Conservation (phyloP, 2,113 vertebrate genomes). For the sheep (Ovis aries) region ARS-UI_Ramb_v3.0 NC_082741.1:4559501-4560000, state of each 20-base stretch:
- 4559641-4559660: rapidly evolving
- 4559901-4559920: rapidly evolving
- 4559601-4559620: neutral
- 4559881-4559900: rapidly evolving
- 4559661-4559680: rapidly evolving
- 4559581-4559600: neutral
- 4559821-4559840: neutral
- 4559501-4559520: too few relatives aligned
- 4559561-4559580: rapidly evolving
- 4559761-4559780: rapidly evolving
- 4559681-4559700: rapidly evolving
- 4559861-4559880: neutral
- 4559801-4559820: neutral
- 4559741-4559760: neutral
- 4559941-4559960: neutral
- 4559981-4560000: neutral
- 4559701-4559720: neutral
- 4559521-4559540: too few relatives aligned
- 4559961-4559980: neutral
- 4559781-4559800: rapidly evolving
- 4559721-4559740: neutral
- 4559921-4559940: neutral
- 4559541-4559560: neutral
- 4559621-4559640: neutral
- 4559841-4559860: neutral